A percentile compares a stretch with the other conserved stretches of the same genome.
These are phyloP conservation scores for Philonicus albiceps DNA, from an alignment of 2,888 invertebrate genomes.

Conservation along the genomic window DNA sequence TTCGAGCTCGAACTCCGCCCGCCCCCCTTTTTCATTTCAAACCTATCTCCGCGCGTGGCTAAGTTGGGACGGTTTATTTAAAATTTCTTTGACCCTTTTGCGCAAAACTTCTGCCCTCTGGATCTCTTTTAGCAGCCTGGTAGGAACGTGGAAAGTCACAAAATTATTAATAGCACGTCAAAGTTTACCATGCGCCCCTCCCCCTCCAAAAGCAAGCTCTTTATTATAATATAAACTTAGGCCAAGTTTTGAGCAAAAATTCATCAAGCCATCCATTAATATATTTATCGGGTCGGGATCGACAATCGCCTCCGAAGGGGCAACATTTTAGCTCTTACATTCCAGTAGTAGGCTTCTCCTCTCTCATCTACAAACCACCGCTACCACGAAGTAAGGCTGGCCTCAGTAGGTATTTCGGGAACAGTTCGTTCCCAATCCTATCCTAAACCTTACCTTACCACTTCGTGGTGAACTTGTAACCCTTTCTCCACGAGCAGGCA, in stretches of 20 bases:
- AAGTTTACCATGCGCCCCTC: background rate
- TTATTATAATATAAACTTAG: background rate
- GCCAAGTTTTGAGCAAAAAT: background rate
- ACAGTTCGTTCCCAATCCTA: background rate
- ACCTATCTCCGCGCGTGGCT: background rate
- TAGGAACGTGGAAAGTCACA: slow-evolving; percentile 1
- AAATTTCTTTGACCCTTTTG: slow-evolving; percentile 6
- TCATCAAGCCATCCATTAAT: slow-evolving; percentile 12
- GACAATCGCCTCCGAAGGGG: background rate
- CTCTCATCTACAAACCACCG: background rate
- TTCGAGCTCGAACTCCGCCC: background rate
- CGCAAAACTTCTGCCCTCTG: background rate
- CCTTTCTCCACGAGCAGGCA: background rate
- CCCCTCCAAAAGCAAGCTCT: background rate
- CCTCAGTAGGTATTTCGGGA: background rate
- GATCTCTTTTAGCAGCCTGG: background rate
- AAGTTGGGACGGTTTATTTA: background rate
- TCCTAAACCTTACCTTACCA: background rate
- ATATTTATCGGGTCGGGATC: background rate
- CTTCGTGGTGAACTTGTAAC: background rate
- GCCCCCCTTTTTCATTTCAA: no score
- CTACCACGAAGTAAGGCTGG: background rate
- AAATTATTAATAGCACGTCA: slow-evolving; percentile 34
- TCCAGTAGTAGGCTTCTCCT: background rate
- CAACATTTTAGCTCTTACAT: background rate